Conservation (phyloP, 2,113 vertebrate species). For the Passer montanus region DNA sequence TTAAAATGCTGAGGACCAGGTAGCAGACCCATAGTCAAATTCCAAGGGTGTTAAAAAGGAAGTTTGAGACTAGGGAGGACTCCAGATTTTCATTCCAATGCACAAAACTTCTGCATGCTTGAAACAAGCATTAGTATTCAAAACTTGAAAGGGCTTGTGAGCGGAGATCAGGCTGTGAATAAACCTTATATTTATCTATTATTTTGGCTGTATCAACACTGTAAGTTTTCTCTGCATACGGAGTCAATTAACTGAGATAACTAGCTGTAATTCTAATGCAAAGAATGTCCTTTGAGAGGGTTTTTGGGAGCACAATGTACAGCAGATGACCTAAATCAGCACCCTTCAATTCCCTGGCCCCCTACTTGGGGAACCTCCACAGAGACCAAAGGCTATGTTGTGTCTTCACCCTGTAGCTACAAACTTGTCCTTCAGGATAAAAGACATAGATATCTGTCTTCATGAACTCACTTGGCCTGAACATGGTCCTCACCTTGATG, state of each 20-base stretch:
- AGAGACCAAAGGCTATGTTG: not conserved
- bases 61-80: accelerated
- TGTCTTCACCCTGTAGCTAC: not conserved
- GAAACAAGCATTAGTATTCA: not conserved
- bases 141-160: not conserved
- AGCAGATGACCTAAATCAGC: not conserved
- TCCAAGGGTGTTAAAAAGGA: not conserved
- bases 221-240: not conserved
- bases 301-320: not conserved
- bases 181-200: not conserved
- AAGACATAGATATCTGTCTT: not conserved
- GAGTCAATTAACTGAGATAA: not conserved
- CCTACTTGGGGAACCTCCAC: not conserved
- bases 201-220: not conserved
- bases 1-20: not conserved
- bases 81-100: not conserved
- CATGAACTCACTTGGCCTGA: not conserved
- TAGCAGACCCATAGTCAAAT: not conserved
- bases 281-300: not conserved
- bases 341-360: not conserved
- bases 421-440: not conserved
- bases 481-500: not conserved
- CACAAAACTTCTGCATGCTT: not conserved
- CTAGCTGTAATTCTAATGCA: not conserved
- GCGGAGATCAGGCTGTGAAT: not conserved